Evolutionary conservation across 2,888 invertebrate species (phyloP), one percentile per base, ranked within the genome.

Genomic region (Sisyra terminalis): DNA sequence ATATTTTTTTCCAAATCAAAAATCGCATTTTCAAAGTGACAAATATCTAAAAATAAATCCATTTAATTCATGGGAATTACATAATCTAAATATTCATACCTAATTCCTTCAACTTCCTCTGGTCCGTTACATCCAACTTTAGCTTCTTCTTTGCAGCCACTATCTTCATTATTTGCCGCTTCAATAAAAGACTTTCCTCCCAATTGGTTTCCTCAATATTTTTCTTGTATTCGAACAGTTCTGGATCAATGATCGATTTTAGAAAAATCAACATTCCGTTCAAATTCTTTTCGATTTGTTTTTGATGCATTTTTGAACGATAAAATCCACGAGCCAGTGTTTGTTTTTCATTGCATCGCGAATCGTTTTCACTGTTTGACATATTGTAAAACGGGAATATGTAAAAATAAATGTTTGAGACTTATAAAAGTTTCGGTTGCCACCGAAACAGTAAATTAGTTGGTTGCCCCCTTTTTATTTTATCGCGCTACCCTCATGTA

Each of bases 21-120:
- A 54, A 59, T 55, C 40, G 55, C 53, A 35, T 49, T 50, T 50
- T 57, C 56, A 36, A 58, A 54, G 43, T 46, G 46, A 31, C 53
- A 52, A 11, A 57, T 50, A 50, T 58, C 58, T 56, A 45, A 36
- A 49, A 49, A 14, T n/a, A n/a, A n/a, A n/a, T n/a, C n/a, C 31
- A 15, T 38, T 34, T 34, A 39, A 18, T 3, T 10, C n/a, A 10
- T 40, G 11, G 4, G 24, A 24, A 24, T 7, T 13, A 11, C 9
- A 13, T 29, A 13, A 29, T 40, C 14, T 16, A 5, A 37, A 37
- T 16, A 9, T 37, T 9, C 3, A 14, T 40, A 40, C 40, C 40
- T 30, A 40, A 17, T 16, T 40, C 40, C 14, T 29, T 40, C 9
- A 40, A 29, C 29, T 40, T 40, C 14, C 29, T 31, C 17, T 29